Percentiles rank a stretch among this genome's conserved stretches.
phyloP scores from a whole-genome alignment of 2,113 vertebrate species.

The Corythornis cristatus region DNA sequence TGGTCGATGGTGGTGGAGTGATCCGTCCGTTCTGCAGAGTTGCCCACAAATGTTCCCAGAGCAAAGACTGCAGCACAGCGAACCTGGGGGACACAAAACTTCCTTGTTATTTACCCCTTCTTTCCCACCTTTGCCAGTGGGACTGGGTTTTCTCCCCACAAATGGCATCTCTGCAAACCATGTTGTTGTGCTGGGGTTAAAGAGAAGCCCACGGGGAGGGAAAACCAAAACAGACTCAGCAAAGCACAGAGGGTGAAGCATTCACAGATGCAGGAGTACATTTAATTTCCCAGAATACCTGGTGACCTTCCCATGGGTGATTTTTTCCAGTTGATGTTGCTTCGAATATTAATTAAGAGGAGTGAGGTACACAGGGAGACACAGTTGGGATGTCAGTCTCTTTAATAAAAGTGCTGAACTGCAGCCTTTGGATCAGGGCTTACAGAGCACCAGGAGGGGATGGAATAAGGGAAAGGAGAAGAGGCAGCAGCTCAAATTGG shows the following conservation, averaged over 20 bases:
- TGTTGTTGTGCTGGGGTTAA: neutral
- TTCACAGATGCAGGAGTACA: neutral
- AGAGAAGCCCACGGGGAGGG: neutral
- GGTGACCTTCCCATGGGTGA: constrained; percentile 8
- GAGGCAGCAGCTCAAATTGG: neutral
- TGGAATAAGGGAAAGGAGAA: neutral
- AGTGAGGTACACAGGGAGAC: neutral
- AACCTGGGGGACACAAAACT: constrained; percentile 76
- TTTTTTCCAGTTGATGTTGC: neutral
- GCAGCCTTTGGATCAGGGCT: neutral
- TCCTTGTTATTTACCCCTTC: neutral
- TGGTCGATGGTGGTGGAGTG: constrained; percentile 99
- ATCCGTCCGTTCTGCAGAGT: constrained; percentile 93
- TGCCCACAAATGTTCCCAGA: constrained; percentile 94
- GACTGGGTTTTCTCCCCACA: neutral
- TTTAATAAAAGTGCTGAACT: neutral
- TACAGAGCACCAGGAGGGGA: neutral
- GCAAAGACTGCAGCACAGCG: constrained; percentile 94
- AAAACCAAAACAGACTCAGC: neutral
- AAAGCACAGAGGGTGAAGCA: neutral
- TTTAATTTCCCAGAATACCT: neutral
- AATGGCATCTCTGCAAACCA: neutral
- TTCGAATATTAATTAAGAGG: constrained; percentile 7
- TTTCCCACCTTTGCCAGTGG: neutral
- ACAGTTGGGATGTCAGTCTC: neutral